Evolutionary conservation across 1,140 invertebrate genomes (phyloP).

Genomic region (Eubasilissa regina): DNA sequence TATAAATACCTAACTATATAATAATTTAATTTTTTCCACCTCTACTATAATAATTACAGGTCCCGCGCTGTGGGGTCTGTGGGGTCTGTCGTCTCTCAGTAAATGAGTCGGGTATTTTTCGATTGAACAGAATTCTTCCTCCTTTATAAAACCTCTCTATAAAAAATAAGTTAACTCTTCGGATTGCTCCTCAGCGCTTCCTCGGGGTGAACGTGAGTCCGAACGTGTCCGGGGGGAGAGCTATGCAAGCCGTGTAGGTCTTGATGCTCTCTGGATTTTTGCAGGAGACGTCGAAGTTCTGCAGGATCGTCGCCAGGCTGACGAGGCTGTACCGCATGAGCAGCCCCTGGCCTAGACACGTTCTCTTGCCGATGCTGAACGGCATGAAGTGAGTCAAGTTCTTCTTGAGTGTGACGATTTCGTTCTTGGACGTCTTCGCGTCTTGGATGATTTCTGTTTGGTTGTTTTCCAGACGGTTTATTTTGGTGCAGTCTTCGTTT

Average conservation of each 20-base stretch:
- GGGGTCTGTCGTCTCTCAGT: too few relatives aligned
- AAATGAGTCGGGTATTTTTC: too few relatives aligned
- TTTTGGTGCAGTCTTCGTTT: conserved; percentile 62
- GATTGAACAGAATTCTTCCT: too few relatives aligned
- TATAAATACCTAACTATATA: too few relatives aligned
- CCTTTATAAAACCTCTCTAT: too few relatives aligned
- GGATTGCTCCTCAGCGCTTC: conserved; percentile 50
- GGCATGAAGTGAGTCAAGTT: conserved; percentile 85
- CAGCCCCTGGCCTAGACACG: conserved; percentile 91
- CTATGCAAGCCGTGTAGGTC: conserved; percentile 78
- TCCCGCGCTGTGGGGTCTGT: too few relatives aligned
- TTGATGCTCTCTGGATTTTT: conserved; percentile 72
- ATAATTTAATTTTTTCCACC: too few relatives aligned
- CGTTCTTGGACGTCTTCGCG: conserved; percentile 62
- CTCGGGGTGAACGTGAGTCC: conserved; percentile 74
- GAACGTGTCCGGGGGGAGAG: conserved; percentile 79
- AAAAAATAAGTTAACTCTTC: too few relatives aligned
- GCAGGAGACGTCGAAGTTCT: conserved; percentile 81
- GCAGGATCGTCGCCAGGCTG: conserved; percentile 81
- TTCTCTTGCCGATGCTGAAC: conserved; percentile 89
- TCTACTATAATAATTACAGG: too few relatives aligned
- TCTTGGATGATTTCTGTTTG: conserved; percentile 55
- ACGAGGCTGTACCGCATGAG: conserved; percentile 84
- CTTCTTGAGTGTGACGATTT: conserved; percentile 67
- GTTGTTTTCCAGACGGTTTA: background rate